Base-by-base conservation (phyloP, 23 tunicate species). In the Styela plicata region DNA sequence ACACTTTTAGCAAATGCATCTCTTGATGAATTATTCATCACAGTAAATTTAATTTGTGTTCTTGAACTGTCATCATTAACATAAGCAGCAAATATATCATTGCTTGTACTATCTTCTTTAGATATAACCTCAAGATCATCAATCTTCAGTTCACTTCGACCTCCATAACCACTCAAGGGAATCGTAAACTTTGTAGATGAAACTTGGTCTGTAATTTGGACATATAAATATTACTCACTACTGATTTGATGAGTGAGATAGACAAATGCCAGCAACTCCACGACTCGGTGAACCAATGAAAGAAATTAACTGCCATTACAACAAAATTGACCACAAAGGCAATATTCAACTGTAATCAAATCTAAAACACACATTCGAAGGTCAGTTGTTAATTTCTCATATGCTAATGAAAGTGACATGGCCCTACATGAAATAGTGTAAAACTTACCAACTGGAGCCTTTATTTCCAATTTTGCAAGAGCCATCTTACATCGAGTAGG, bases 141-240 rank as follows among this genome's bases (percentile, higher is more conserved):
- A 24, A 91, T 63, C 13, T 33, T 37, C 1, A 91, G 32, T 25
- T 86, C 65, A 36, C 90, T 61, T 20, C 44, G 65, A 52, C 97
- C 90, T 27, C 97, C 97, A 64, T 91, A 91, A 18, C 97, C 97
- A 70, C 74, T 74, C 75, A 91, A 52, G 27, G 97, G 97, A 32
- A 91, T 91, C 37, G 97, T 86, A 77, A 82, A 91, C 67, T 91
- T 91, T 24, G 97, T 91, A 0, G 97, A 69, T 1, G 90, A 90
- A 17, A 91, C 64, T 52, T 90, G 90, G 29, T 90, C 96, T 85
- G 79, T n/a, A n/a, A n/a, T n/a, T n/a, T n/a, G n/a, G n/a, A n/a
- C n/a, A n/a, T n/a, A n/a, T n/a, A n/a, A n/a, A n/a, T n/a, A n/a
- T n/a, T n/a, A n/a, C n/a, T n/a, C n/a, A n/a, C n/a, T n/a, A n/a